Base-by-base conservation (phyloP, 2,797 vertebrate species). In the Rhinichthys osculus region DNA sequence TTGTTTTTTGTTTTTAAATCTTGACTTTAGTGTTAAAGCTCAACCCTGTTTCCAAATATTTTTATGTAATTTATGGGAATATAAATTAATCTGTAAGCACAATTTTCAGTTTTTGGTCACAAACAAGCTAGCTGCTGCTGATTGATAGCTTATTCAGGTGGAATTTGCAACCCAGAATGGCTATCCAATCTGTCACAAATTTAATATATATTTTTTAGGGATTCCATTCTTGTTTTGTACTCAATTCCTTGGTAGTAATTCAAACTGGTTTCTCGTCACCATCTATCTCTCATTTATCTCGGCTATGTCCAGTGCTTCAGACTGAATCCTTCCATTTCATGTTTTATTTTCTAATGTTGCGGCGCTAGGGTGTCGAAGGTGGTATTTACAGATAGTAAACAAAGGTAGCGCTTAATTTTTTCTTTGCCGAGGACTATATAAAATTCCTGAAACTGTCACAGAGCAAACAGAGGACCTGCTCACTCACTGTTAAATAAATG, bases 311-410 rank as follows among this genome's bases (percentile, higher is more conserved):
- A 16, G 27, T 74, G 47, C 47, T 11, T 30, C 72, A 33, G 5
- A 74, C 66, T 33, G 66, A 54, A 71, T 85, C 23, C 19, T 76
- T 54, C 50, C 19, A 23, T 38, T 69, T 69, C 33, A 38, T 38
- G 21, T 74, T 82, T 83, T 78, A 62, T 86, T 78, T 72, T 62
- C 17, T 23, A 19, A 35, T 84, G 85, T 47, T 52, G 47, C 62
- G 30, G 14, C 81, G 42, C 62, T 67, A 33, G 81, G 85, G 89
- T 87, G 4, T 76, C 86, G 83, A 73, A 87, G 83, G 88, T 91
- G 85, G 84, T 90, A 90, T 88, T 86, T 89, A 86, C 83, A 92
- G 93, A 91, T 87, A 89, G 91, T 92, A 74, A 84, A 84, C 88
- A 91, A 91, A 94, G 78, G 87, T 80, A 69, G 78, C 80, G 79